Percentiles rank a stretch among this genome's conserved stretches.
These are phyloP conservation scores for Gonioctena quinquepunctata DNA, from an alignment of 1,140 invertebrate species.

Conservation along the genomic window DNA sequence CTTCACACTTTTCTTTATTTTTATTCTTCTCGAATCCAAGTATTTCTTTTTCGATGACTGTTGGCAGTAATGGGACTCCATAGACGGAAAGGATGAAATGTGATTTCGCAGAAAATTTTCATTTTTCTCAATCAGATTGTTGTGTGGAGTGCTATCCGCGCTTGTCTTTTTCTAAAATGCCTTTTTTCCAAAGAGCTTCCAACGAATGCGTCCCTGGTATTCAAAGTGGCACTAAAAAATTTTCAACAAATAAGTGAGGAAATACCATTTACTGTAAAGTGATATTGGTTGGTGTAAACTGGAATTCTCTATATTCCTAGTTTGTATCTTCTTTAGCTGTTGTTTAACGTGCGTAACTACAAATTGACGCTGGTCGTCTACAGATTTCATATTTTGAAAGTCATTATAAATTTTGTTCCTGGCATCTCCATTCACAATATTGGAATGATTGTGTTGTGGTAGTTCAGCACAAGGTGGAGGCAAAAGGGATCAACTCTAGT, in stretches of 20 bases:
- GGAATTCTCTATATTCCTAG: not conserved
- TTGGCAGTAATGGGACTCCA: constrained; percentile 17
- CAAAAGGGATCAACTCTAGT: not conserved
- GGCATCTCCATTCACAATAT: not conserved
- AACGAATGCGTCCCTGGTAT: not conserved
- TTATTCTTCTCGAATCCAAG: constrained; percentile 15
- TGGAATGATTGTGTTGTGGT: not conserved
- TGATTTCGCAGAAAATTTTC: not conserved
- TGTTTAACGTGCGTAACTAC: not conserved
- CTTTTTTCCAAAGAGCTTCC: not conserved
- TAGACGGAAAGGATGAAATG: not conserved
- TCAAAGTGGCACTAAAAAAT: not conserved
- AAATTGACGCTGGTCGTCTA: not conserved
- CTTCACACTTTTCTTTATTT: constrained; percentile 28
- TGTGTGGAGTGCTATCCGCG: not conserved
- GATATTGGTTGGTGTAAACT: not conserved
- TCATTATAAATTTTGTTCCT: not conserved
- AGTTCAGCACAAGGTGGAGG: not conserved
- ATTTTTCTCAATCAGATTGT: not conserved
- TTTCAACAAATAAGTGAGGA: not conserved
- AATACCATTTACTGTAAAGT: not conserved
- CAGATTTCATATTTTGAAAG: not conserved
- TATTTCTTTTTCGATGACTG: not conserved
- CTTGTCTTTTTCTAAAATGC: not conserved
- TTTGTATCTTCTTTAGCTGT: not conserved